Evolutionary conservation across 1,140 invertebrate species (phyloP).

Genomic region (Elymnias hypermnestra): DNA sequence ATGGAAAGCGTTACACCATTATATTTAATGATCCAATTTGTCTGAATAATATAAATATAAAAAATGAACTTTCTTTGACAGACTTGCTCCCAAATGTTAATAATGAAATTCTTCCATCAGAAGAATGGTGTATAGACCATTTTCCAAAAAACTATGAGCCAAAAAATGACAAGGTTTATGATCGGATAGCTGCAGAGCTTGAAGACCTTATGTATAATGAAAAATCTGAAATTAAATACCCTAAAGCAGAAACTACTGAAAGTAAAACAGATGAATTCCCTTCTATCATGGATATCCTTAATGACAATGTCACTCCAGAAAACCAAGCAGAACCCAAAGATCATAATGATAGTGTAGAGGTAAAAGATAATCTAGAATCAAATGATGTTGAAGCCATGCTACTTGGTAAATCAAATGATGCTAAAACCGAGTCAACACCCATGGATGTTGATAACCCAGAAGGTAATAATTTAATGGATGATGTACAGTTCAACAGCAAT

Average conservation of each 20-base stretch:
- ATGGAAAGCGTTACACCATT: conserved; percentile 57
- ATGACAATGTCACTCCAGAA: conserved; percentile 49
- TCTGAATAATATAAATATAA: conserved; percentile 40
- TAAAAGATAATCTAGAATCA: conserved; percentile 52
- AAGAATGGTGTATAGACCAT: conserved; percentile 69
- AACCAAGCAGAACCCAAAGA: conserved; percentile 34
- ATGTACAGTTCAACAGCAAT: conserved; percentile 36
- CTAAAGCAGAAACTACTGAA: conserved; percentile 28
- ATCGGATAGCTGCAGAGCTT: conserved; percentile 69
- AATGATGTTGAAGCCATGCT: conserved; percentile 71
- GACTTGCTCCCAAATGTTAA: conserved; percentile 56
- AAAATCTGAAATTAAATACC: conserved; percentile 29
- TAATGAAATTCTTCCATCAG: conserved; percentile 53
- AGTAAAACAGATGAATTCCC: conserved; percentile 69
- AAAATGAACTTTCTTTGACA: conserved; percentile 36
- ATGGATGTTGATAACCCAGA: conserved; percentile 54
- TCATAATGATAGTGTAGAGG: conserved; percentile 36
- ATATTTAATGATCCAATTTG: conserved; percentile 51
- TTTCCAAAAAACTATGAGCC: conserved; percentile 58
- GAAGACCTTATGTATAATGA: conserved; percentile 71
- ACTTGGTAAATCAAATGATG: conserved; percentile 40
- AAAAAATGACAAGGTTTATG: conserved; percentile 69
- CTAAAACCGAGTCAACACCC: conserved; percentile 32
- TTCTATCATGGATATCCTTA: conserved; percentile 73
- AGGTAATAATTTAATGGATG: conserved; percentile 49